Evolutionary conservation across 2,888 invertebrate genomes (phyloP), one percentile per base, ranked within the genome.

Genomic region (Sisyra nigra): DNA sequence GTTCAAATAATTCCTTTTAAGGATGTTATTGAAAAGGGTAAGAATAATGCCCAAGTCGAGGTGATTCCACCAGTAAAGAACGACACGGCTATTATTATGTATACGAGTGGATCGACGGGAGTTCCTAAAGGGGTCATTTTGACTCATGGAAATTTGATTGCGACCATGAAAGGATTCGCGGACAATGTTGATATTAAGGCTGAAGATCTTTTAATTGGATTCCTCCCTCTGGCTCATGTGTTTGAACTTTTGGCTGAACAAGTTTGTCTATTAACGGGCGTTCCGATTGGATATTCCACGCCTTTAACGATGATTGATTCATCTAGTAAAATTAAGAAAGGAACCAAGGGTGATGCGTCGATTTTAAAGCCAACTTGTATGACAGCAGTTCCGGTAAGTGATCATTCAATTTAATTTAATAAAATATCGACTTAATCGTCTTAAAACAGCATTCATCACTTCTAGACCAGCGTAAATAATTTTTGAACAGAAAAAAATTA

Each of bases 61-160:
- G 57, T 64, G 14, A 65, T 68, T 3, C 69, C 74, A 5, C 87
- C 91, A 2, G 62, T 63, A 5, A 63, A 77, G 5, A 66, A 74
- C 10, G 96, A 97, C 61, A 77, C 82, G 3, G 97, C 97, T 40
- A 89, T 98, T 54, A 83, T 98, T 34, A 98, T 98, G 97, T 98
- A 97, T 69, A 98, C 97, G 2, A 93, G 92, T 52, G 97, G 97
- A 5, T 94, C 94, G 1, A 97, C 97, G 3, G 96, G 94, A 42
- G 76, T 83, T 46, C 94, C 94, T 0, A 94, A 94, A 66, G 94
- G 93, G 54, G 86, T 89, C 10, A 58, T 86, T 14, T 67, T 89
- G 29, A 76, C 84, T 3, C 89, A 89, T 61, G 75, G 74, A 55
- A 89, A 89, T 64, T 76, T 87, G 57, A 69, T 88, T 51, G 70